These are phyloP conservation scores for Otis tarda DNA, from an alignment of 2,113 vertebrate species.

Conservation along the genomic window DNA sequence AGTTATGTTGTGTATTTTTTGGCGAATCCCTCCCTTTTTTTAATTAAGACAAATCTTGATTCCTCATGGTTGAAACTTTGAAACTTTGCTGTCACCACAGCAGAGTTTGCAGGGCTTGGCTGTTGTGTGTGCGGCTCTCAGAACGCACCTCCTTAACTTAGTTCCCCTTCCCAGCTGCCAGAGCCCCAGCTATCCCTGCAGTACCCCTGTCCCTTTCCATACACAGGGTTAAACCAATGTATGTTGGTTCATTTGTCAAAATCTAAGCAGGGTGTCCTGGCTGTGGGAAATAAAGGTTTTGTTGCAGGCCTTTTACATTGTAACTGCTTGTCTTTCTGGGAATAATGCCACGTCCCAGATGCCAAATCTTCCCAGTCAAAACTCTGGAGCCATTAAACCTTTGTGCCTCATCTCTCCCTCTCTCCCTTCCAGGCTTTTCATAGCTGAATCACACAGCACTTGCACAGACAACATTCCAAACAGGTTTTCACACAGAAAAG, in stretches of 20 bases:
- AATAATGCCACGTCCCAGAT: not conserved
- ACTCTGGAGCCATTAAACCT: slow-evolving; percentile 16
- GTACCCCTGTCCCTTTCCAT: not conserved
- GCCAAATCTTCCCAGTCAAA: not conserved
- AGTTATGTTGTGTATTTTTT: not conserved
- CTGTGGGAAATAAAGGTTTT: not conserved
- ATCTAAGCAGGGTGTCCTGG: not conserved
- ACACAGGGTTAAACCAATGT: not conserved
- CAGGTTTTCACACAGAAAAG: not conserved
- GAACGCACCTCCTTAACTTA: not conserved
- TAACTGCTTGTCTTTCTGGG: slow-evolving; percentile 3
- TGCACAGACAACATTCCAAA: not conserved
- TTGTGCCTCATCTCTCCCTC: not conserved
- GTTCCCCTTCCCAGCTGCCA: not conserved
- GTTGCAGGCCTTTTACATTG: not conserved
- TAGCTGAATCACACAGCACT: not conserved
- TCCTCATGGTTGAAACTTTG: not conserved
- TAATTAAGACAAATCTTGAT: not conserved
- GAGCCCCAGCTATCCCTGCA: not conserved
- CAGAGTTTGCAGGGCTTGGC: not conserved
- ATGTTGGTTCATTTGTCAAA: not conserved
- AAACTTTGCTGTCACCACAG: not conserved
- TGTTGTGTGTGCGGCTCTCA: not conserved
- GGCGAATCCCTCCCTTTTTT: not conserved
- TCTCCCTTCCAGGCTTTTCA: not conserved